Evolutionary conservation across 2,888 invertebrate species (phyloP), one percentile per base, ranked within the genome.

Genomic region (Hemistola chrysoprasaria): DNA sequence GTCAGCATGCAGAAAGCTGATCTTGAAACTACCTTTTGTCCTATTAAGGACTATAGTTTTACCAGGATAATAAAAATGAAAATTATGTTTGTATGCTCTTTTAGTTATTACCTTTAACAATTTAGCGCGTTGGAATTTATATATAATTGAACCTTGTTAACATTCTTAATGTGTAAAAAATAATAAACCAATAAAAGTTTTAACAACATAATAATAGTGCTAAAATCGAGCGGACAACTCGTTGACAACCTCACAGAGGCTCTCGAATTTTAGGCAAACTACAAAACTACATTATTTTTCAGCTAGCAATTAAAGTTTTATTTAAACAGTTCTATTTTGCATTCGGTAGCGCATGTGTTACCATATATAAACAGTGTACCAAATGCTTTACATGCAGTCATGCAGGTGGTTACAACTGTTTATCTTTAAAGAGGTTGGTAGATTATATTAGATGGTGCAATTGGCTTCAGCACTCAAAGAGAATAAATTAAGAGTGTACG

Each of bases 331-430:
- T 23, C 33, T 25, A 26, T 28, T 34, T 29, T 21, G 22, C 29
- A 40, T 40, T 29, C 29, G 23, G 35, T 26, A 35, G 34, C 25
- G 30, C 30, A 30, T 16, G 25, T 40, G 40, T 30, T 29, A 16
- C 25, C 8, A 11, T 36, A 27, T 32, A 20, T 42, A 42, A 36
- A 37, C 35, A 23, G 20, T 33, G 32, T 16, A 27, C 3, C 27
- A 16, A 29, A 23, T 3, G 11, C 10, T 31, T 35, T 36, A 27
- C 35, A 41, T 36, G 35, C 30, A 27, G 21, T 40, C 29, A n/a
- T 34, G 21, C 7, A 33, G 28, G 23, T 33, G 40, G 20, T 24
- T 8, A 7, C 23, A 10, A 1, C 20, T 33, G 28, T 40, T 32
- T 40, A 40, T 33, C 11, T 34, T n/a, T n/a, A n/a, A 21, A 34